phyloP scores from a whole-genome alignment of 2,888 invertebrate genomes.

The Lochmaea crataegi region DNA sequence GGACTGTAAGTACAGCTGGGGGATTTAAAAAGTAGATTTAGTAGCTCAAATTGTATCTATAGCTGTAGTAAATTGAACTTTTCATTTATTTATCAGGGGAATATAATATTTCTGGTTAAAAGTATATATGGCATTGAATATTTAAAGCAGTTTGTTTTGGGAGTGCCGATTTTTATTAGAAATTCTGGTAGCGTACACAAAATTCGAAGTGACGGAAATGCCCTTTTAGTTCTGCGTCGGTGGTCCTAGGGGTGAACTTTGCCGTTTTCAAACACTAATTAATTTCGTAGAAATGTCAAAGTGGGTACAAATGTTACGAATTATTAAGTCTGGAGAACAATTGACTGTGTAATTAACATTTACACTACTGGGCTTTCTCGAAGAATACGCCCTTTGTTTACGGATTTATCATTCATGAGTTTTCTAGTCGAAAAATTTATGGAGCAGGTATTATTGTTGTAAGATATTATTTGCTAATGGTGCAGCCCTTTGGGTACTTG shows the following conservation, averaged over 20 bases:
- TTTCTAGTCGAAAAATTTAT: slow-evolving; percentile 16
- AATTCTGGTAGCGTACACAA: slow-evolving; percentile 13
- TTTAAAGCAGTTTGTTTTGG: neutral
- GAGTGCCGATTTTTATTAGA: slow-evolving; percentile 15
- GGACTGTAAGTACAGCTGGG: too few species aligned
- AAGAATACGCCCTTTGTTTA: slow-evolving; percentile 37
- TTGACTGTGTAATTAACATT: slow-evolving; percentile 42
- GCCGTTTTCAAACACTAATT: slow-evolving; percentile 39
- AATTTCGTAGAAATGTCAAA: slow-evolving; percentile 42
- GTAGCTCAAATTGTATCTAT: too few species aligned
- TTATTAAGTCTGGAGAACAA: slow-evolving; percentile 41
- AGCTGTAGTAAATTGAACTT: too few species aligned
- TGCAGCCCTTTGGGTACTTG: neutral
- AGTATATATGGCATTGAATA: too few species aligned
- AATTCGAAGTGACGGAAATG: slow-evolving; percentile 16
- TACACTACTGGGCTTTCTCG: slow-evolving; percentile 36
- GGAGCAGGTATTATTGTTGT: neutral
- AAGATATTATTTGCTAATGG: neutral
- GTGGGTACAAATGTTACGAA: slow-evolving; percentile 39
- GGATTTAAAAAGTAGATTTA: too few species aligned
- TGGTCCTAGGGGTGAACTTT: slow-evolving; percentile 23
- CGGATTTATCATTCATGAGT: slow-evolving; percentile 34
- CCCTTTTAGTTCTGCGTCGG: slow-evolving; percentile 22
- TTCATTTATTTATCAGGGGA: too few species aligned
- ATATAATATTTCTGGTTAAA: too few species aligned